Evolutionary conservation across 1,140 invertebrate species (phyloP).

Genomic region (Zaprionus lachaisei): DNA sequence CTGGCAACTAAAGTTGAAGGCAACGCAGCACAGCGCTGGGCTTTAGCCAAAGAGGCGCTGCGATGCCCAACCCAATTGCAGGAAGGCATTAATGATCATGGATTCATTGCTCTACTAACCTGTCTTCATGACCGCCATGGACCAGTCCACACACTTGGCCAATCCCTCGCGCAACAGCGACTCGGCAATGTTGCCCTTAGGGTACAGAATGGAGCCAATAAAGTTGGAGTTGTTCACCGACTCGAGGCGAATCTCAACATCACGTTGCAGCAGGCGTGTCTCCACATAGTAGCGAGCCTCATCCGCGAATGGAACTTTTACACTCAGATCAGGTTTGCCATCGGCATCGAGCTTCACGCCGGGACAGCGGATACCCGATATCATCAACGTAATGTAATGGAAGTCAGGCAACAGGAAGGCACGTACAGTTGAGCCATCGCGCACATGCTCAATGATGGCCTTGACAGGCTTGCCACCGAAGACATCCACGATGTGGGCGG

Average conservation of each 20-base stretch:
- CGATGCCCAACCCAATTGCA: conserved; percentile 47
- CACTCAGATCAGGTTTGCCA: conserved; percentile 87
- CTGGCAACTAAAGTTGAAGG: conserved; percentile 50
- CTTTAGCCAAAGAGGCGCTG: conserved; percentile 49
- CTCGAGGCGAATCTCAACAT: conserved; percentile 96
- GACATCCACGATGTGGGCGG: conserved; percentile 92
- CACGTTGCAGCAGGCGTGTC: conserved; percentile 94
- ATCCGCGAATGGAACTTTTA: conserved; percentile 85
- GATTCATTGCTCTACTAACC: conserved; percentile 81
- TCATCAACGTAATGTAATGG: conserved; percentile 94
- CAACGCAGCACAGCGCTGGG: conserved; percentile 51
- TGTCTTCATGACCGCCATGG: conserved; percentile 93
- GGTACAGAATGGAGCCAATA: conserved; percentile 97
- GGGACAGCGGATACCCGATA: conserved; percentile 96
- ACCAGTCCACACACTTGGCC: conserved; percentile 99
- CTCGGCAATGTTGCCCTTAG: conserved; percentile 97
- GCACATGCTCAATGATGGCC: conserved; percentile 97
- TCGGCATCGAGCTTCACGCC: conserved; percentile 89
- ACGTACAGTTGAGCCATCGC: conserved; percentile 97
- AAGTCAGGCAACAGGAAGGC: conserved; percentile 93
- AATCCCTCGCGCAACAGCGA: conserved; percentile 95
- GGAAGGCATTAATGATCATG: not conserved
- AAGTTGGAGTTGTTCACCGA: conserved; percentile 96
- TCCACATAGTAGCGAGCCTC: conserved; percentile 94
- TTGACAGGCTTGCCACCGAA: conserved; percentile 91